Evolutionary conservation across 2,888 invertebrate species (phyloP), one percentile per base, ranked within the genome.

Genomic region (Anaspis maculata): DNA sequence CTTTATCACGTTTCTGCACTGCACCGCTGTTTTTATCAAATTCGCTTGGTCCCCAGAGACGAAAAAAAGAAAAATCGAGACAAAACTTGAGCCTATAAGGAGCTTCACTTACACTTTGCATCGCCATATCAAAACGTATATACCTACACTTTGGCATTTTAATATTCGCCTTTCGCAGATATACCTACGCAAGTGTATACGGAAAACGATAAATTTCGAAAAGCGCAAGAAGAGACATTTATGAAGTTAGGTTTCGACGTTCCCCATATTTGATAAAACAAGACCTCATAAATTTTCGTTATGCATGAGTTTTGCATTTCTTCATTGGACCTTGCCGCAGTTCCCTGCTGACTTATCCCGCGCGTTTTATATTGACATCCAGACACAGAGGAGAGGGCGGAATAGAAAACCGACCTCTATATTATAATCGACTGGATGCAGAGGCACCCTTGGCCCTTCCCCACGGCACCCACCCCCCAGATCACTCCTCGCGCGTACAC

Each of bases 401-500:
- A 25, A 29, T 30, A 15, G 14, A 11, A 27, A 15, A 9, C 27
- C 6, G 9, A 9, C 26, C 37, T 16, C 35, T 41, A 42, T 42
- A 32, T 33, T 42, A 48, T 49, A 48, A 49, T 47, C 41, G 39
- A 34, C 19, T 19, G n/a, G n/a, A n/a, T n/a, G n/a, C n/a, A n/a
- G n/a, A n/a, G n/a, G n/a, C n/a, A n/a, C n/a, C n/a, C n/a, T n/a
- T n/a, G n/a, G n/a, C n/a, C n/a, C n/a, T n/a, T n/a, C n/a, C n/a
- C n/a, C n/a, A n/a, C n/a, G n/a, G n/a, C n/a, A n/a, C n/a, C n/a
- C n/a, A 11, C 12, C 25, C 25, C n/a, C 10, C 13, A 5, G 5
- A 9, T 12, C 12, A 9, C 9, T 12, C 12, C 9, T 25, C n/a
- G n/a, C n/a, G n/a, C n/a, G n/a, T n/a, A 6, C 19, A 9, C 19